Base-by-base conservation (phyloP, 2,888 invertebrate species). In the Idaea biselata region DNA sequence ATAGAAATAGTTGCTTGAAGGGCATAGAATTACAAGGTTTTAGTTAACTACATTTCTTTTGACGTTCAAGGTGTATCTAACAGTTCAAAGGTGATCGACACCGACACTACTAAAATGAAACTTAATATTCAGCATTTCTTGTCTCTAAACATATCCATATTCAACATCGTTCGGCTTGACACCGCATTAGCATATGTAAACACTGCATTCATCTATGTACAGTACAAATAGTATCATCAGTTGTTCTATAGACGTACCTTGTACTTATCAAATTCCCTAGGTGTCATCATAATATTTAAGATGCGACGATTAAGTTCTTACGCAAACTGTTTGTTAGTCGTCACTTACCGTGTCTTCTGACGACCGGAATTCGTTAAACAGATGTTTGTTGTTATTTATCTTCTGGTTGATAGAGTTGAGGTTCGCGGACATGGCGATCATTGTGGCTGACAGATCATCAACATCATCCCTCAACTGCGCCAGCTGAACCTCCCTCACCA, bases 301-400 rank as follows among this genome's bases (percentile, higher is more conserved):
- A 56, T 17, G 14, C 14, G 16, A 17, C 16, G 6, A 55, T 55
- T 55, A 17, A 8, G 8, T 55, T 55, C 55, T n/a, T 6, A 17
- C 55, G 16, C 55, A n/a, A 53, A n/a, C 4, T n/a, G n/a, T n/a
- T 0, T 16, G 55, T 16, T 16, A 6, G 16, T 18, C 3, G 68
- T 62, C 44, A 84, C 91, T 89, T 65, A 91, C 91, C 84, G 90
- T 86, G 73, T 91, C 91, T 63, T 91, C 89, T 57, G 88, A 70
- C 58, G 78, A 81, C 75, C 84, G 87, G 77, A 86, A 84, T 55
- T 88, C 88, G 69, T 87, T 86, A 67, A 87, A 81, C 57, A 71
- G 63, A 60, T 85, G 78, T 68, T 82, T 83, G 75, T 89, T 88
- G 69, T 82, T 86, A 54, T 81, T 79, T 53, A 89, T 79, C 72